Evolutionary conservation across 2,797 vertebrate genomes (phyloP), one percentile per base, ranked within the genome.

Genomic region (Pristis pectinata): DNA sequence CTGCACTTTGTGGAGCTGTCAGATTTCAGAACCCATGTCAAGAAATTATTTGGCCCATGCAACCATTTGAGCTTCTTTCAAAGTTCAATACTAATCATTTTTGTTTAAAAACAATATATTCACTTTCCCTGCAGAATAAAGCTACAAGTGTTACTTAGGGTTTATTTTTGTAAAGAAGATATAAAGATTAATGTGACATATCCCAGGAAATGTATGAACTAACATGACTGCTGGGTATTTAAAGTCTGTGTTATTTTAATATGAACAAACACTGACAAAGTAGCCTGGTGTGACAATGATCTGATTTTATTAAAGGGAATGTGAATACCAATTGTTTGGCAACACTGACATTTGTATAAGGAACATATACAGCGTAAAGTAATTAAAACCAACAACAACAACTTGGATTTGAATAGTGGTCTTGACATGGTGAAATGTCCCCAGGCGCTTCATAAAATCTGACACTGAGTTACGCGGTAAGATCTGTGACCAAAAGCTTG

Each of bases 121-220:
- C 70, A 76, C 30, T 53, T 94, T 76, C 72, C 34, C 44, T 37
- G 8, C 17, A 27, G 44, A 44, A 82, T 41, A 74, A 76, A 76
- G 37, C 13, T 67, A 17, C 7, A 93, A 72, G 27, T 94, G 67
- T 76, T 76, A 56, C 15, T 53, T 56, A 44, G 7, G 30, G 41
- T 94, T 94, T 94, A 56, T 94, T 94, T 76, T 76, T 94, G 44
- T 76, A 56, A 30, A 94, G 0, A 10, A 22, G 11, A 72, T 76
- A 76, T 76, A 94, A 76, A 76, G 30, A 94, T 94, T 94, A 76
- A 94, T 74, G 67, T 94, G 92, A 94, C 92, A 76, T 56, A 94
- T 94, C 64, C 24, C 92, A 94, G 72, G 92, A 94, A 94, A 56
- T 94, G 27, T n/a, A 94, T 22, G 41, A 76, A 94, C 53, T 76